Percentiles rank a stretch among this genome's conserved stretches.
Conservation (phyloP, 2,113 vertebrate species). For the Lamprologus lemairii region DNA sequence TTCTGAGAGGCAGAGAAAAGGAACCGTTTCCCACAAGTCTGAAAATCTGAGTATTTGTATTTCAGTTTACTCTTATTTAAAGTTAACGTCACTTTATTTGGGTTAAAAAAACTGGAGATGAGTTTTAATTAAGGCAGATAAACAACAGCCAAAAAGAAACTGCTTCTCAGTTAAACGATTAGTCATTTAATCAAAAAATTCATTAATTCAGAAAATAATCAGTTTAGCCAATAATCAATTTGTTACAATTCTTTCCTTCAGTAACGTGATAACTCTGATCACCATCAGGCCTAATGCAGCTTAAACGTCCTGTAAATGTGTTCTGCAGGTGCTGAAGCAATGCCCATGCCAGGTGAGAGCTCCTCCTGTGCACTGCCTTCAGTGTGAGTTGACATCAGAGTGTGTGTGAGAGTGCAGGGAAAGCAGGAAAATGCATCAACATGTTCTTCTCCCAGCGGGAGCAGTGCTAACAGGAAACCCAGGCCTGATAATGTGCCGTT, state of each 20-base stretch:
- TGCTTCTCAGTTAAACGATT: accelerated
- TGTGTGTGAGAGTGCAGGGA: neutral
- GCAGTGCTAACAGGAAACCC: neutral
- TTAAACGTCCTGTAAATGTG: neutral
- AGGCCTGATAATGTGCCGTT: neutral
- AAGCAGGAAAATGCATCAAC: conserved; percentile 17
- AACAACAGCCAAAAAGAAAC: neutral
- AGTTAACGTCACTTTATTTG: neutral
- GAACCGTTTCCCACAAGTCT: neutral
- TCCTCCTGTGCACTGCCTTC: neutral
- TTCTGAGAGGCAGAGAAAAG: neutral
- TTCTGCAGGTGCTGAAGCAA: neutral
- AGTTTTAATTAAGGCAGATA: neutral
- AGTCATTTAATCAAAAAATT: accelerated
- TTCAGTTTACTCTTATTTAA: neutral
- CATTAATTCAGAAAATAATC: neutral
- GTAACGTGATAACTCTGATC: accelerated
- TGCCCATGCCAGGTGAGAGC: neutral
- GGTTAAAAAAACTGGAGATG: neutral
- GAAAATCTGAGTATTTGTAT: neutral
- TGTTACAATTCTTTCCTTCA: neutral
- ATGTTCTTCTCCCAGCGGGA: conserved; percentile 1
- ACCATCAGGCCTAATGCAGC: neutral
- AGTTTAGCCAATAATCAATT: neutral
- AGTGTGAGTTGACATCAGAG: neutral